Evolutionary conservation across 2,797 vertebrate species (phyloP).

Genomic region (Lutjanus campechanus): DNA sequence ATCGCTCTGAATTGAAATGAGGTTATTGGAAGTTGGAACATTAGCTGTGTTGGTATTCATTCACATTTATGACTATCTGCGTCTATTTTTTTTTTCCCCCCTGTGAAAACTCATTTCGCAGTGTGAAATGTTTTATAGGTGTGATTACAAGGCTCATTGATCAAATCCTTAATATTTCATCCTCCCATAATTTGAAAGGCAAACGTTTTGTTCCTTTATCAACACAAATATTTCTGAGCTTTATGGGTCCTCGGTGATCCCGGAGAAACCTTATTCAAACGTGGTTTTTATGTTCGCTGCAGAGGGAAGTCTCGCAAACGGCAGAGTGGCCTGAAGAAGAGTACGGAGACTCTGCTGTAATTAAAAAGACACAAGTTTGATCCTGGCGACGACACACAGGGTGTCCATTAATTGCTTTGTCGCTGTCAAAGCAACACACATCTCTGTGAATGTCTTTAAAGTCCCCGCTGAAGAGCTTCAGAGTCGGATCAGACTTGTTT

Average conservation of each 20-base stretch:
- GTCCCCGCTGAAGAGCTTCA: background rate
- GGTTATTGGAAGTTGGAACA: constrained; percentile 36
- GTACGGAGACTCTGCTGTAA: constrained; percentile 16
- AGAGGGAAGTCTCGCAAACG: background rate
- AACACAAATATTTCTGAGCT: constrained; percentile 32
- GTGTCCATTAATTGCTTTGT: background rate
- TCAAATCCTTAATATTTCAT: constrained; percentile 59
- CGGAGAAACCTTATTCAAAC: constrained; percentile 12
- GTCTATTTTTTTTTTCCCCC: background rate
- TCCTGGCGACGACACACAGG: background rate
- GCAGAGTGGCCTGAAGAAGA: background rate
- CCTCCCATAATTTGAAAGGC: constrained; percentile 32
- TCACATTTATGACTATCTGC: constrained; percentile 54
- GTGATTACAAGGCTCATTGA: constrained; percentile 66
- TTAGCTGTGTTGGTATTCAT: constrained; percentile 46
- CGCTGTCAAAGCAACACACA: constrained; percentile 15
- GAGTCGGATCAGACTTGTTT: background rate
- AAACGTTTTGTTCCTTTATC: constrained; percentile 46
- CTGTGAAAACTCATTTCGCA: constrained; percentile 51
- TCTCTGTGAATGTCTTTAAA: background rate
- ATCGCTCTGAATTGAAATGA: constrained; percentile 19
- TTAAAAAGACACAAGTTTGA: constrained; percentile 29
- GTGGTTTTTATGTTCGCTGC: constrained; percentile 6
- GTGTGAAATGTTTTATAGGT: constrained; percentile 59
- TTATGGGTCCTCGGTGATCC: constrained; percentile 36